These are phyloP conservation scores for Leptobrachium leishanense DNA, from an alignment of 2,113 vertebrate species.

Conservation along the genomic window DNA sequence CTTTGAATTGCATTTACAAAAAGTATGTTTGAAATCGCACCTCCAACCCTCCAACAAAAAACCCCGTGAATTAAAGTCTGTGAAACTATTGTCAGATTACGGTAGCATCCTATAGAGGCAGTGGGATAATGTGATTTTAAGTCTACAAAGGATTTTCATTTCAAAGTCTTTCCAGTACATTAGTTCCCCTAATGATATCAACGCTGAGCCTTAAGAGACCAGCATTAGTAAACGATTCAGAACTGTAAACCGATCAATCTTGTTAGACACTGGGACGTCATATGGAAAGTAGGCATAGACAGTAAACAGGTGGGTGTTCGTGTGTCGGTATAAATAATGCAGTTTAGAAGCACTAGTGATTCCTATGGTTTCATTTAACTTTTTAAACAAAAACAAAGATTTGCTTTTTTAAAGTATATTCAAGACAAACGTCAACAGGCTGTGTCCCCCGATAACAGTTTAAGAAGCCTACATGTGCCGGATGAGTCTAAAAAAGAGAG, in stretches of 20 bases:
- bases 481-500: too few species aligned
- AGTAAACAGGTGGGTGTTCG: constrained; percentile 43
- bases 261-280: constrained; percentile 45
- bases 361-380: not conserved
- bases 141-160: constrained; percentile 47
- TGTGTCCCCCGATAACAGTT: too few species aligned
- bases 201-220: constrained; percentile 39
- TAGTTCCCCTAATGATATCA: constrained; percentile 48
- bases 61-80: constrained; percentile 1
- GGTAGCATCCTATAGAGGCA: constrained; percentile 36
- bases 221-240: constrained; percentile 45
- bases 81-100: constrained; percentile 37
- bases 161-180: constrained; percentile 50
- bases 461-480: too few species aligned
- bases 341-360: not conserved
- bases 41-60: not conserved
- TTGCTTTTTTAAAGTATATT: not conserved
- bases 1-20: constrained; percentile 3
- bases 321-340: constrained; percentile 33
- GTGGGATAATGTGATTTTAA: constrained; percentile 45
- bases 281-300: constrained; percentile 39
- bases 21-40: constrained; percentile 9
- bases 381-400: not conserved
- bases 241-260: constrained; percentile 48
- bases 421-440: too few species aligned